These are phyloP conservation scores for Laticauda colubrina DNA, from an alignment of 2,113 vertebrate genomes.

Conservation along the genomic window DNA sequence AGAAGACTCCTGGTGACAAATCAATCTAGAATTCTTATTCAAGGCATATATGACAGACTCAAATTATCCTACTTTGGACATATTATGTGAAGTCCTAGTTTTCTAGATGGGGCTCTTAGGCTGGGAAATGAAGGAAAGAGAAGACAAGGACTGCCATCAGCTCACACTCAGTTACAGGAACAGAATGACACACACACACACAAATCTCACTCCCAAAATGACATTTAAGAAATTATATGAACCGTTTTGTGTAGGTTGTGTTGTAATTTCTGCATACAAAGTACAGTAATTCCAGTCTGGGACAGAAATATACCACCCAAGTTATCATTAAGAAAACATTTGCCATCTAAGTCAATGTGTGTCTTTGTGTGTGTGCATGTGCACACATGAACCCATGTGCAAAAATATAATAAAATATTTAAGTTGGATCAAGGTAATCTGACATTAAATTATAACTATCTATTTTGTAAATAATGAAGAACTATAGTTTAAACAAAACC, in stretches of 20 bases:
- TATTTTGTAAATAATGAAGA: background rate
- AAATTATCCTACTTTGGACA: background rate
- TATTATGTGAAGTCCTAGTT: background rate
- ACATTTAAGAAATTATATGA: background rate
- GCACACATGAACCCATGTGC: background rate
- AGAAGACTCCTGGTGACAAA: background rate
- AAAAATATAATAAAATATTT: background rate
- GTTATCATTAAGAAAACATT: background rate
- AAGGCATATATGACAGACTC: background rate
- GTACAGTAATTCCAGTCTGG: background rate
- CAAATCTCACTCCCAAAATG: background rate
- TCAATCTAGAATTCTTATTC: background rate
- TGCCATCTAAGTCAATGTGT: background rate
- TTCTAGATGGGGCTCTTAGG: background rate
- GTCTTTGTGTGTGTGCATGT: background rate
- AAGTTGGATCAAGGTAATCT: background rate
- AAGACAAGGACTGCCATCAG: background rate
- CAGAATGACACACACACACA: background rate
- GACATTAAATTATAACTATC: background rate
- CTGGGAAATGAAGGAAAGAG: background rate
- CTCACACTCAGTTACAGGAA: background rate
- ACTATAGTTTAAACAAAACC: background rate
- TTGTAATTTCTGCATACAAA: background rate
- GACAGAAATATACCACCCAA: background rate
- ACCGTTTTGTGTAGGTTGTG: background rate